Evolutionary conservation across 2,797 vertebrate species (phyloP).

Genomic region (Cyprinella venusta): DNA sequence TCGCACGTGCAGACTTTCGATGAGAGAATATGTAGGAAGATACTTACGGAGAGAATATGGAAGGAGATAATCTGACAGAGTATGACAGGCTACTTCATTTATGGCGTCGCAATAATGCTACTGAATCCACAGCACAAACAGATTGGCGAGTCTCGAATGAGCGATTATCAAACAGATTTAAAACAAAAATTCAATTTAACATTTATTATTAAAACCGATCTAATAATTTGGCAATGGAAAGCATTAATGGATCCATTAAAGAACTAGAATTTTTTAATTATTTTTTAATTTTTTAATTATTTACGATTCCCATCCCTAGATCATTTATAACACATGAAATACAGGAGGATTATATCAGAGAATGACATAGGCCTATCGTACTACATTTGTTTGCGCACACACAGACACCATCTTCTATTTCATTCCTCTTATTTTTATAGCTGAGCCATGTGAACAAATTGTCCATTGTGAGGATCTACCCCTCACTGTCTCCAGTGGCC

Average conservation of each 20-base stretch:
- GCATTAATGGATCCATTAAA: not conserved
- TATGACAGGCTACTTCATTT: not conserved
- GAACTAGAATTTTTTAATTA: not conserved
- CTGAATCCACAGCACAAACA: not conserved
- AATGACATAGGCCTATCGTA: too few relatives aligned
- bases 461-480: constrained; percentile 60
- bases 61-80: not conserved
- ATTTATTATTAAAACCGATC: not conserved
- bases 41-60: not conserved
- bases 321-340: not conserved
- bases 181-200: not conserved
- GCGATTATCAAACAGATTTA: not conserved
- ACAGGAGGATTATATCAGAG: too few relatives aligned
- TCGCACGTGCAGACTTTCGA: not conserved
- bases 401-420: constrained; percentile 23
- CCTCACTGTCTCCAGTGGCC: constrained; percentile 57
- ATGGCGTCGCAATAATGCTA: not conserved
- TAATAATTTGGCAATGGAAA: not conserved
- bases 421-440: constrained; percentile 28
- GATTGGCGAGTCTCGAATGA: not conserved
- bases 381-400: not conserved
- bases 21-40: not conserved
- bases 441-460: constrained; percentile 45
- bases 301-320: not conserved
- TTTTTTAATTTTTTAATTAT: not conserved